Evolutionary conservation across 2,113 vertebrate genomes (phyloP).

Genomic region (Macrotus californicus): DNA sequence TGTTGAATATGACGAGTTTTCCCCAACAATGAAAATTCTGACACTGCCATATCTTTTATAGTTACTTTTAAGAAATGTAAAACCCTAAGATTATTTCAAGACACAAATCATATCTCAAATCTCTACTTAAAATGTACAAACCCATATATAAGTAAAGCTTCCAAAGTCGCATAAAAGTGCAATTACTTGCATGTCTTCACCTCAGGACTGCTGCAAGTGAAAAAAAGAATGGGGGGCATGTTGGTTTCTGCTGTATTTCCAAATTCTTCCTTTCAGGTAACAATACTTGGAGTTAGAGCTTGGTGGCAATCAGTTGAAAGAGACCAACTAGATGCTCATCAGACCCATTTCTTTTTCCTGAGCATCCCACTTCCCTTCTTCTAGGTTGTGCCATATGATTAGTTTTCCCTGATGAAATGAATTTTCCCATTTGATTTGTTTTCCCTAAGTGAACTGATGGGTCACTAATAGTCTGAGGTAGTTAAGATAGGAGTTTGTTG

Average conservation of each 20-base stretch:
- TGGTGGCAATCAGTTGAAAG: background rate
- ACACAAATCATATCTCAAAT: slow-evolving; percentile 6
- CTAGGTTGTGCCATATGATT: background rate
- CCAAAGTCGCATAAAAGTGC: background rate
- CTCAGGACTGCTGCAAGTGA: background rate
- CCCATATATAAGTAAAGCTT: background rate
- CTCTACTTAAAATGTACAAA: background rate
- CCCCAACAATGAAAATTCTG: background rate
- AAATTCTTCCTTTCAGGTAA: background rate
- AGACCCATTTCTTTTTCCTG: background rate
- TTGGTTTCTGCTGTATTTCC: background rate
- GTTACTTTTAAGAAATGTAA: background rate
- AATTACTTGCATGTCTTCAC: background rate
- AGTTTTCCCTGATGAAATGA: background rate
- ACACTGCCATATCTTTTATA: background rate
- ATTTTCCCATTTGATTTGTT: background rate
- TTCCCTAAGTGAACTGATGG: background rate
- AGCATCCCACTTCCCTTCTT: background rate
- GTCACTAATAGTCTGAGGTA: background rate
- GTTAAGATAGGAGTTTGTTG: background rate
- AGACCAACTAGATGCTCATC: background rate
- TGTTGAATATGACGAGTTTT: background rate
- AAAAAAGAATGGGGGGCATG: background rate
- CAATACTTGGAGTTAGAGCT: background rate
- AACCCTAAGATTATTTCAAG: slow-evolving; percentile 10